Conservation (phyloP, 2,888 invertebrate genomes). For the Macrosoma leucophasiata region DNA sequence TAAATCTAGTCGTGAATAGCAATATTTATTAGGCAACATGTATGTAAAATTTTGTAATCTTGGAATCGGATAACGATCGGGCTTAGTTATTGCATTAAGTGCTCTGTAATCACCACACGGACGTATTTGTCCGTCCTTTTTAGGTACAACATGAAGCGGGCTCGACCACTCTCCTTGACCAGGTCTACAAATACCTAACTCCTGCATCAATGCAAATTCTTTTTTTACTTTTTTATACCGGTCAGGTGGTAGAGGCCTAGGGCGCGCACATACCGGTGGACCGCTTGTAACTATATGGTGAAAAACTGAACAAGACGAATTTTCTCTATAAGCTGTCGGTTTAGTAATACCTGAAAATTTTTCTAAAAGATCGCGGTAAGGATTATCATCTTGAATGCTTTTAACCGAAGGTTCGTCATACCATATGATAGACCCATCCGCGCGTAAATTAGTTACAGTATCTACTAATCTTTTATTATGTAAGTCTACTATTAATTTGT, state of each 20-base stretch:
- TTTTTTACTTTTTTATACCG: conserved; percentile 11
- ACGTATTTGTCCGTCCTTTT: too few species aligned
- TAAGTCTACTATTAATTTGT: too few species aligned
- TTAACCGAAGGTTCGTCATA: not conserved
- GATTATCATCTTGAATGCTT: not conserved
- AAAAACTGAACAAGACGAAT: not conserved
- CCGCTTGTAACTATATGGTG: conserved; percentile 18
- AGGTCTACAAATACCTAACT: conserved; percentile 13
- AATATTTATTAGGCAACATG: not conserved
- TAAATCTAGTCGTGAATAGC: conserved; percentile 1
- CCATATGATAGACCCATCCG: not conserved
- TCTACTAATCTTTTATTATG: conserved; percentile 16
- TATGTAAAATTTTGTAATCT: too few species aligned
- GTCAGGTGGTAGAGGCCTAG: conserved; percentile 15
- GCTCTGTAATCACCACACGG: conserved; percentile 35
- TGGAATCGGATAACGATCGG: too few species aligned
- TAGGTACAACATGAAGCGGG: conserved; percentile 28
- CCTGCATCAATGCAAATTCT: too few species aligned
- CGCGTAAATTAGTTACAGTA: conserved; percentile 5
- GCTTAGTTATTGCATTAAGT: too few species aligned
- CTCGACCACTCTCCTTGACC: conserved; percentile 19
- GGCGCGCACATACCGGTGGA: conserved; percentile 8
- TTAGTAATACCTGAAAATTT: conserved; percentile 11
- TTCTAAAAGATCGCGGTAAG: conserved; percentile 1
- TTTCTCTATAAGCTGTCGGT: conserved; percentile 8